Percentiles rank a stretch among this genome's conserved stretches.
phyloP scores from a whole-genome alignment of 2,113 vertebrate species.

The Ammodytes dubius region DNA sequence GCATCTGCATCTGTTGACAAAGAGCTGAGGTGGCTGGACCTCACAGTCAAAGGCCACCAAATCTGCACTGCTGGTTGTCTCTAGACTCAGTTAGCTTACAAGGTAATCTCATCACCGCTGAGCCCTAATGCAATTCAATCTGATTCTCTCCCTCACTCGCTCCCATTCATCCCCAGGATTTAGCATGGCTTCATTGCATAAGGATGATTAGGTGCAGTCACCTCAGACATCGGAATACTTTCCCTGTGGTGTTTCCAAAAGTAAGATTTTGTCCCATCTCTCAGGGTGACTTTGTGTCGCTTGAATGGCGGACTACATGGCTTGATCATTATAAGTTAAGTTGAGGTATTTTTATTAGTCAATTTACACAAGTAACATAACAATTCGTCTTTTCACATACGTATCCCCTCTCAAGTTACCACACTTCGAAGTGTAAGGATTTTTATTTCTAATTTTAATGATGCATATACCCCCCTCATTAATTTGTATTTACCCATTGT shows the following conservation, averaged over 20 bases:
- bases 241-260: conserved; percentile 46
- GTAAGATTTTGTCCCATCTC: conserved; percentile 25
- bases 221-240: conserved; percentile 64
- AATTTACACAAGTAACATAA: too few relatives aligned
- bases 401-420: too few relatives aligned
- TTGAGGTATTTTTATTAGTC: too few relatives aligned
- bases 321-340: not conserved
- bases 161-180: conserved; percentile 72
- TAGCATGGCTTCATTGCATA: conserved; percentile 61
- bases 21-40: conserved; percentile 24
- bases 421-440: too few relatives aligned
- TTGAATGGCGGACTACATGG: not conserved
- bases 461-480: too few relatives aligned
- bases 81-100: conserved; percentile 63
- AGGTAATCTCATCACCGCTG: conserved; percentile 77
- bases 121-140: conserved; percentile 78
- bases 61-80: conserved; percentile 52
- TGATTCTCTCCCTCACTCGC: conserved; percentile 60
- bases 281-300: conserved; percentile 5
- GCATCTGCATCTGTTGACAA: conserved; percentile 29
- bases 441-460: too few relatives aligned
- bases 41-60: conserved; percentile 29
- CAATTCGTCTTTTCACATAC: too few relatives aligned
- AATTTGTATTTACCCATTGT: too few relatives aligned
- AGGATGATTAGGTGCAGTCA: conserved; percentile 62